phyloP scores from a whole-genome alignment of 2,113 vertebrate genomes.

The Gasterosteus aculeatus region DNA sequence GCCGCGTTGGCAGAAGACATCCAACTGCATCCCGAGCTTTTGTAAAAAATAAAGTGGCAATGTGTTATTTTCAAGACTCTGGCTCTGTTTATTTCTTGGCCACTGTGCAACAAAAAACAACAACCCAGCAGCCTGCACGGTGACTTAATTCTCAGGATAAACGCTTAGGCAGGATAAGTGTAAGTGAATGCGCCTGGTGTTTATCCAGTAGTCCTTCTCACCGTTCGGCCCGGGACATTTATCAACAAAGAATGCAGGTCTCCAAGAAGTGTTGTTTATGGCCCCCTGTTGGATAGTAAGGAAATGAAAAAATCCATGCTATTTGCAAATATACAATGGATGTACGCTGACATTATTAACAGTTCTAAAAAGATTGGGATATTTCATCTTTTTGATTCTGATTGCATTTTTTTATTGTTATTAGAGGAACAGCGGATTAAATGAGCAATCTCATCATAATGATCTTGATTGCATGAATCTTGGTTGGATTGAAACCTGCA shows the following conservation, averaged over 20 bases:
- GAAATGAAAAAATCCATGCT: slow-evolving; percentile 23
- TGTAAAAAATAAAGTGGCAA: slow-evolving; percentile 34
- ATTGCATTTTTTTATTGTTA: not conserved
- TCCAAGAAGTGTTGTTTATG: slow-evolving; percentile 64
- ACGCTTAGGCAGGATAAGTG: slow-evolving; percentile 60
- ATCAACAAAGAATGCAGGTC: slow-evolving; percentile 42
- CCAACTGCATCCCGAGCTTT: slow-evolving; percentile 32
- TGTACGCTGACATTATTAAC: not conserved
- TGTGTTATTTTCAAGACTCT: slow-evolving; percentile 44
- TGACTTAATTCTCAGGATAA: slow-evolving; percentile 67
- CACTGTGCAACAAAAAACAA: slow-evolving; percentile 53
- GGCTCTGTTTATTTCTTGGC: slow-evolving; percentile 53
- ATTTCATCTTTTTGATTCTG: not conserved
- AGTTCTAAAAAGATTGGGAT: not conserved
- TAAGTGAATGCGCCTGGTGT: slow-evolving; percentile 55
- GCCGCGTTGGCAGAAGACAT: slow-evolving; percentile 23
- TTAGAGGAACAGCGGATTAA: not conserved
- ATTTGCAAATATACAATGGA: not conserved
- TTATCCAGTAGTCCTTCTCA: slow-evolving; percentile 69
- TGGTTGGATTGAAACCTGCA: not conserved
- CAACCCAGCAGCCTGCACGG: slow-evolving; percentile 51
- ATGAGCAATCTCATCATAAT: not conserved
- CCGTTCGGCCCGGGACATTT: slow-evolving; percentile 5
- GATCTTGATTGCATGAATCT: not conserved
- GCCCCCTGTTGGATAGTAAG: slow-evolving; percentile 53